Base-by-base conservation (phyloP, 2,797 vertebrate species). In the Trematomus bernacchii region DNA sequence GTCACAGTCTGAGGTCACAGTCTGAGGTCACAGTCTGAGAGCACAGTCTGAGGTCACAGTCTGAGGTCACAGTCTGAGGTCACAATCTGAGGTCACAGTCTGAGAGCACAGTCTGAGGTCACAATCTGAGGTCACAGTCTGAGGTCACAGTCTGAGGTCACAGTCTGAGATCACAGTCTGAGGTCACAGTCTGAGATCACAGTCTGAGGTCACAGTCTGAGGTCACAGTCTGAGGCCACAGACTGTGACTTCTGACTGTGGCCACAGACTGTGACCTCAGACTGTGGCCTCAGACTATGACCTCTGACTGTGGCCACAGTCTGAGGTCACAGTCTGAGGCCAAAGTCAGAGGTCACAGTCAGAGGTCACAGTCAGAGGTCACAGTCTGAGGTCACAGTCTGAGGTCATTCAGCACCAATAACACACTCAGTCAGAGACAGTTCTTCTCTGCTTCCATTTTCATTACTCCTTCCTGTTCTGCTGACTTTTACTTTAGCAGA, bases 391-490 rank as follows among this genome's bases (percentile, higher is more conserved):
- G 21, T 2, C 57, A 21, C 58, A 44, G 23, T 74, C 66, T 66
- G 66, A 65, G 51, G 72, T 70, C 51, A 69, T 13, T 30, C 37
- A 62, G 33, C 72, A 71, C n/a, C 21, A 72, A 68, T 30, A 51
- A 68, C 11, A 23, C 52, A 15, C n/a, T 12, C 46, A 15, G 33
- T 63, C 9, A n/a, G 52, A 27, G 11, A 50, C 0, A 1, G 1
- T n/a, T 46, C 48, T n/a, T 40, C 3, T 52, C 54, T 18, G 30
- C 43, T 50, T 15, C 14, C 4, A 14, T 14, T 42, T 62, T n/a
- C 13, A 11, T 51, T 30, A 8, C 9, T 59, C 14, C 14, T 1
- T 54, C 33, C 27, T 13, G 52, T 70, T 33, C 30, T 42, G 27
- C 14, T 11, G 7, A 12, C 30, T 15, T 21, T 14, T 9, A 18